Evolutionary conservation across 2,888 invertebrate genomes (phyloP).

Genomic region (Epirrita christyi): DNA sequence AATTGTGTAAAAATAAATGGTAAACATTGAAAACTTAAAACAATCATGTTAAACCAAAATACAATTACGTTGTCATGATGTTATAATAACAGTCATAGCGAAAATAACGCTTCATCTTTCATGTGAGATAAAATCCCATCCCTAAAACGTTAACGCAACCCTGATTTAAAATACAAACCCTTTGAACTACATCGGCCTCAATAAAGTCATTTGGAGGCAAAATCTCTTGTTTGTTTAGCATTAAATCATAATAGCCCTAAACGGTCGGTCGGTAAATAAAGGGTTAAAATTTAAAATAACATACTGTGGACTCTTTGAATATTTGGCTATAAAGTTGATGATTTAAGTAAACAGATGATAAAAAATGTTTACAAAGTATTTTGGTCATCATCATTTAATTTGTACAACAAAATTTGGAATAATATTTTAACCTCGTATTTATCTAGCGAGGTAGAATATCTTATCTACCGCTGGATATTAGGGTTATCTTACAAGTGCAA

Average conservation of each 20-base stretch:
- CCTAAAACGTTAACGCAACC: background rate
- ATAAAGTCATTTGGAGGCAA: conserved; percentile 76
- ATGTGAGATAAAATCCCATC: too few relatives aligned
- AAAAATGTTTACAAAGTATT: conserved; percentile 27
- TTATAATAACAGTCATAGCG: too few relatives aligned
- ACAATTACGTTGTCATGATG: too few relatives aligned
- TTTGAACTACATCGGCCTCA: conserved; percentile 42
- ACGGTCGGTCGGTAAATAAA: conserved; percentile 75
- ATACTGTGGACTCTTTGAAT: conserved; percentile 61
- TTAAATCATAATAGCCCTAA: conserved; percentile 80
- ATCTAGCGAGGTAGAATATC: background rate
- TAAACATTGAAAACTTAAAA: too few relatives aligned
- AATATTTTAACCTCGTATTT: background rate
- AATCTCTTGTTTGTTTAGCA: conserved; percentile 79
- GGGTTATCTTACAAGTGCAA: too few relatives aligned
- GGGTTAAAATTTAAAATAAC: conserved; percentile 72
- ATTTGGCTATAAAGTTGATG: conserved; percentile 59
- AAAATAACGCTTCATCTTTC: too few relatives aligned
- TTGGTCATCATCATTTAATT: conserved; percentile 24
- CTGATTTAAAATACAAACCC: conserved; percentile 39
- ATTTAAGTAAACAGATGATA: conserved; percentile 53
- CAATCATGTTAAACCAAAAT: too few relatives aligned
- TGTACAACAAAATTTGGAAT: background rate
- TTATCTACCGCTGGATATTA: too few relatives aligned
- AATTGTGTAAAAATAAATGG: too few relatives aligned